Base-by-base conservation (phyloP, 37 sponge, comb jelly and placozoan genomes). In the Axinella damicornis region DNA sequence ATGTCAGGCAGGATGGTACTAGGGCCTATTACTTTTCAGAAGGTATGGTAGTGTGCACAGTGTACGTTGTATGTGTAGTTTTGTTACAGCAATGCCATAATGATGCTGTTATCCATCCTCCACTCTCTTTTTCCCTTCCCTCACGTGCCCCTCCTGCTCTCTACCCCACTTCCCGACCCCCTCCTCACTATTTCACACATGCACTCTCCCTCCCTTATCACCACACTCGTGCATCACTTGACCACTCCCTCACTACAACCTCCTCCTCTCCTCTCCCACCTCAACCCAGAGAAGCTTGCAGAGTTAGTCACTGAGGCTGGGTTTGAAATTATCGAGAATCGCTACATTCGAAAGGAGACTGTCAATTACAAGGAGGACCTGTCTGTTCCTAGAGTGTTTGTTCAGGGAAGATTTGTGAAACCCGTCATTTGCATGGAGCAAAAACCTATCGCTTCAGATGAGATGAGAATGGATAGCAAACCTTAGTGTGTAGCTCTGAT, bases 1-100 rank as follows among this genome's bases (percentile, higher is more conserved):
- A 98, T 63, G 85, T 90, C 46, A 67, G 99, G 27, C 99, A 98
- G 53, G 99, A 98, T 57, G 97, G 99, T 33, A 98, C 99, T 0
- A 84, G 95, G 57, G 99, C 95, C 9, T 98, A 94, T 87, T 98
- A 93, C 83, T 98, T 98, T 77, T 92, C 97, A 20, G 71, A 77
- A 72, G 95, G 95, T 97, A 9, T 12, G 9, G 6, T 46, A 12
- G 46, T 46, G 46, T 9, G 6, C 46, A 46, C 9, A 46, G 4
- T 46, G n/a, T n/a, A n/a, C n/a, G n/a, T n/a, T n/a, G n/a, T n/a
- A n/a, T n/a, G n/a, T n/a, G n/a, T n/a, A n/a, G n/a, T n/a, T n/a
- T n/a, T n/a, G n/a, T n/a, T n/a, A n/a, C n/a, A n/a, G n/a, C n/a
- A n/a, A n/a, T n/a, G n/a, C n/a, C n/a, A n/a, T n/a, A n/a, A n/a